Base-by-base conservation (phyloP, 2,888 invertebrate genomes). In the Hipparchia sbordonii region DNA sequence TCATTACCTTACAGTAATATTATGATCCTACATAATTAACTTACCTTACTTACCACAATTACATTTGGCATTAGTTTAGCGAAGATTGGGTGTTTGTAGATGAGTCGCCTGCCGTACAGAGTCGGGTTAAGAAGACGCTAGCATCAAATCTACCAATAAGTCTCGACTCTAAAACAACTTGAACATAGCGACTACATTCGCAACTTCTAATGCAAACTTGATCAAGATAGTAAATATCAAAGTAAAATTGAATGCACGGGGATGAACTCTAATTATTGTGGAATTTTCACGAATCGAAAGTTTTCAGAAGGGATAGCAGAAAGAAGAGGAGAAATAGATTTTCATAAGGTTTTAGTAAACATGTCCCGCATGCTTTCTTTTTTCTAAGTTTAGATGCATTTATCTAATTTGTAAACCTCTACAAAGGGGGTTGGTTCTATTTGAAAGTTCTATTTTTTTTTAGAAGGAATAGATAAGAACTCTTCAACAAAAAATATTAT, bases 261-360 rank as follows among this genome's bases (percentile, higher is more conserved):
- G 86, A 86, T 89, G 87, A 90, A 87, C 83, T 88, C 89, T 92
- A 91, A 90, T 72, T 87, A 88, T 84, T 82, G 85, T 85, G 90
- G 91, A 92, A 91, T 89, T 92, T 92, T 92, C 92, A 92, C 92
- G 92, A 93, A 93, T 93, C 91, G 85, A 87, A 87, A 89, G 87
- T 86, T 84, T 83, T 84, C 78, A 78, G 83, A 84, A 83, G 83
- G 78, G 85, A 82, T 79, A 82, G 82, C 83, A 73, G 74, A 77
- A 75, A 70, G 82, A 84, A 79, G 82, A 83, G 84, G 79, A 78
- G 72, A 76, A 74, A 77, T 57, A 76, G 67, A 83, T 82, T 77
- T 79, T 78, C 73, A 72, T 75, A 77, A 79, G 82, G 82, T 82
- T 85, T 84, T 80, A 84, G 83, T 83, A 82, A 84, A 82, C 83